These are phyloP conservation scores for Cynaeus angustus DNA, from an alignment of 2,888 invertebrate species.

Conservation along the genomic window DNA sequence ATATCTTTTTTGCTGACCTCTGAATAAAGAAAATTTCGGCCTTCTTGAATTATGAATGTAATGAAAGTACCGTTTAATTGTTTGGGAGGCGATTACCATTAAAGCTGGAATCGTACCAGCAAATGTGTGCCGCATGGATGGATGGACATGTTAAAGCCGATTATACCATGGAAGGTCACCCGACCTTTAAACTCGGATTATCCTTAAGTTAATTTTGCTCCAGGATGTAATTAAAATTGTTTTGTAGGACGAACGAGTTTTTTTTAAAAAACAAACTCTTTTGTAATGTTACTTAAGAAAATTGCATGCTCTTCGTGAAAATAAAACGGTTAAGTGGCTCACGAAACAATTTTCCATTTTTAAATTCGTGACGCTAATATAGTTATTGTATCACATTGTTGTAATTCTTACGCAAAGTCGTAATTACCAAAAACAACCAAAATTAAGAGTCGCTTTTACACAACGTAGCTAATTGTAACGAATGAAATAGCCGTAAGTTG, in stretches of 20 bases:
- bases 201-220: not conserved
- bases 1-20: too few relatives aligned
- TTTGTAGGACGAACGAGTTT: not conserved
- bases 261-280: too few relatives aligned
- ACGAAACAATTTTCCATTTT: constrained; percentile 22
- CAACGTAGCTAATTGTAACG: not conserved
- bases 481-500: not conserved
- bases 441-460: constrained; percentile 10
- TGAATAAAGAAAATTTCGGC: too few relatives aligned
- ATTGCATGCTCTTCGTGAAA: constrained; percentile 15
- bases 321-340: constrained; percentile 27
- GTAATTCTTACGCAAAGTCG: constrained; percentile 29
- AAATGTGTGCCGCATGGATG: constrained; percentile 32
- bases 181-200: constrained; percentile 1
- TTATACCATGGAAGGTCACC: constrained; percentile 29
- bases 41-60: not conserved
- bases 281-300: constrained; percentile 2
- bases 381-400: constrained; percentile 22
- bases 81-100: constrained; percentile 9
- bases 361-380: constrained; percentile 17
- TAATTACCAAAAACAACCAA: constrained; percentile 27
- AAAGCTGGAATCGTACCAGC: constrained; percentile 6
- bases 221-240: constrained; percentile 2
- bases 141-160: constrained; percentile 16
- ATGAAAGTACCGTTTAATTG: constrained; percentile 17